Evolutionary conservation across 2,797 vertebrate species (phyloP), one percentile per base, ranked within the genome.

Genomic region (Otus scops): DNA sequence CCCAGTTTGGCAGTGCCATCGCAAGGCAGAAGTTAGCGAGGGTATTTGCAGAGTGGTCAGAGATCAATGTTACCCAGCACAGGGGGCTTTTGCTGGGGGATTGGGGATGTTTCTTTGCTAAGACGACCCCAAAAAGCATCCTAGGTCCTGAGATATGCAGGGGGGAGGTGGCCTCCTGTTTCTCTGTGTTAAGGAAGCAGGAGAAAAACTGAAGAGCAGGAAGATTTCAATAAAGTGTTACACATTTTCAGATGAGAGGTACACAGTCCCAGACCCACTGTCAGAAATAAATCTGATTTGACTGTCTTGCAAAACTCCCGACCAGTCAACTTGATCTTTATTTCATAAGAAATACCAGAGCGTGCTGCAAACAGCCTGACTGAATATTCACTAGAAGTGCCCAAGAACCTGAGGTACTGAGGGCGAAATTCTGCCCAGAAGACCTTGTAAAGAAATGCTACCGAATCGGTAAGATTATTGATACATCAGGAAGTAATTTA

Each of bases 321-420:
- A 26, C 32, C 61, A 85, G 88, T 94, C 95, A 95, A 38, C 60
- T 73, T 87, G 67, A 90, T 96, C 54, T 91, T 96, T 91, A 78
- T 93, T 95, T n/a, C 73, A 3, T 68, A 53, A 91, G 92, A 94
- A 96, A 51, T 76, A 88, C 38, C 77, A 85, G 78, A 89, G 39
- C 41, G 48, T 82, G n/a, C 92, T 89, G 30, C 19, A 26, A 80
- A n/a, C 47, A 89, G 22, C 63, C 64, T 73, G 75, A 43, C 69
- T 63, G 67, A 92, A 57, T 74, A 47, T n/a, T 83, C 47, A 45
- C 77, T 77, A 39, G 68, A 87, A 91, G 83, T 83, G 28, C 50
- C 85, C 59, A 69, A 50, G 51, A 78, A 47, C 45, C 56, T 34
- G 36, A 82, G 83, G 34, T 51, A 86, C 6, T 26, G 57, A 45